Evolutionary conservation across 2,113 vertebrate species (phyloP).

Genomic region (Gavia stellata): DNA sequence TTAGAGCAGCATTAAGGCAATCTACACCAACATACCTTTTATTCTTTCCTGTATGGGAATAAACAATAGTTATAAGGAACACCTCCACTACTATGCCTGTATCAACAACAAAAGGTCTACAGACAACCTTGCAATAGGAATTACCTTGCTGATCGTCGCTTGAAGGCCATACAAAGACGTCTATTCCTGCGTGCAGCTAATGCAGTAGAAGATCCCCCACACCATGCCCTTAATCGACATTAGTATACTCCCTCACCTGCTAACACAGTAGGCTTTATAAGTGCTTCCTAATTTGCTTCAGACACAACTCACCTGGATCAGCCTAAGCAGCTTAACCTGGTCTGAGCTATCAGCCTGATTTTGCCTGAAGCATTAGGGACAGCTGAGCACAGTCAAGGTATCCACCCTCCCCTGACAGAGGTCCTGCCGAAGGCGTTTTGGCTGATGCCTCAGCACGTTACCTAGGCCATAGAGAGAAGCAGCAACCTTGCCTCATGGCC

Average conservation of each 20-base stretch:
- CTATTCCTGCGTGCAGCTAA: fast-evolving
- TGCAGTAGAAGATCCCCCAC: fast-evolving
- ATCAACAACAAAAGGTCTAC: not conserved
- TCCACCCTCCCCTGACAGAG: not conserved
- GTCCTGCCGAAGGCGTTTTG: fast-evolving
- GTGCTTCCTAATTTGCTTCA: not conserved
- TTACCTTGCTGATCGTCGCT: not conserved
- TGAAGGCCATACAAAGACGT: not conserved
- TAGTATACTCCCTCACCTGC: not conserved
- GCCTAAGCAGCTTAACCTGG: not conserved
- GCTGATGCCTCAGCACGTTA: not conserved
- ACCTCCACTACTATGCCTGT: not conserved
- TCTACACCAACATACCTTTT: not conserved
- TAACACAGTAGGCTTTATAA: not conserved
- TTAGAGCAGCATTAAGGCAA: not conserved
- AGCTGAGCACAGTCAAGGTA: not conserved
- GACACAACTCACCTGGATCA: not conserved
- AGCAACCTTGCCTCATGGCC: not conserved
- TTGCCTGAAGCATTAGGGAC: not conserved
- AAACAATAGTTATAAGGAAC: not conserved
- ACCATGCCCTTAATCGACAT: fast-evolving
- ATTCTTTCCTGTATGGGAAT: not conserved
- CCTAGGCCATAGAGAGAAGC: not conserved
- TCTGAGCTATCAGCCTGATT: not conserved
- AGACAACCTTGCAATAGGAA: not conserved